Conservation (phyloP, 2,113 vertebrate genomes). For the Epinephelus fuscoguttatus region DNA sequence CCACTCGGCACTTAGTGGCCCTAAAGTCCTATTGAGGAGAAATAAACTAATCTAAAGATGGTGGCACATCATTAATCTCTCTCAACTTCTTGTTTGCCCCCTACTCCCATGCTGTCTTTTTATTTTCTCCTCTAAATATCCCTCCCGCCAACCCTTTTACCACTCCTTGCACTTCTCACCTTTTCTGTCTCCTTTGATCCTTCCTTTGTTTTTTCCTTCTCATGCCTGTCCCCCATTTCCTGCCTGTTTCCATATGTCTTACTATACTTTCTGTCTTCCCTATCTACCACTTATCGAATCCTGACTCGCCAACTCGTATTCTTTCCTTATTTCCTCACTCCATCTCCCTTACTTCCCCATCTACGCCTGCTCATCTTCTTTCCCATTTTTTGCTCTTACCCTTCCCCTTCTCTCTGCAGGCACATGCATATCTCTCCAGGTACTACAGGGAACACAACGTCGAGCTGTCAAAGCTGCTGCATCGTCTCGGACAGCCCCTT, state of each 20-base stretch:
- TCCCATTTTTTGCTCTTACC: not conserved
- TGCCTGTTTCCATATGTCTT: not conserved
- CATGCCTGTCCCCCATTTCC: not conserved
- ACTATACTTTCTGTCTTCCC: not conserved
- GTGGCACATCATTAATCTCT: conserved; percentile 43
- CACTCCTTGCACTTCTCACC: not conserved
- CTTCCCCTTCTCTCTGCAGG: conserved; percentile 79
- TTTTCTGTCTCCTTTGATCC: not conserved
- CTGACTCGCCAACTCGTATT: conserved; percentile 1
- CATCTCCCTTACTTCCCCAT: not conserved
- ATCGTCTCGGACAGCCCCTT: conserved; percentile 93
- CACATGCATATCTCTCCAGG: conserved; percentile 92
- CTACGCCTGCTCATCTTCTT: conserved; percentile 2
- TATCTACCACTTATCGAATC: not conserved
- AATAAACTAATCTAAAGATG: conserved; percentile 52
- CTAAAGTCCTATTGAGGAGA: conserved; percentile 38
- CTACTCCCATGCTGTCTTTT: not conserved
- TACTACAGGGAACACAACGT: conserved; percentile 98
- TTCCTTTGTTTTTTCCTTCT: not conserved
- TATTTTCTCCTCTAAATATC: conserved; percentile 16
- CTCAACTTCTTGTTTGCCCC: conserved; percentile 13
- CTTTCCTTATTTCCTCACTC: conserved; percentile 5
- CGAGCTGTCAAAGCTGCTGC: conserved; percentile 95
- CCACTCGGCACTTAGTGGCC: conserved; percentile 16
- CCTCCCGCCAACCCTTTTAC: not conserved